Evolutionary conservation across 23 tunicate genomes (phyloP).

Genomic region (Trididemnum clinides): DNA sequence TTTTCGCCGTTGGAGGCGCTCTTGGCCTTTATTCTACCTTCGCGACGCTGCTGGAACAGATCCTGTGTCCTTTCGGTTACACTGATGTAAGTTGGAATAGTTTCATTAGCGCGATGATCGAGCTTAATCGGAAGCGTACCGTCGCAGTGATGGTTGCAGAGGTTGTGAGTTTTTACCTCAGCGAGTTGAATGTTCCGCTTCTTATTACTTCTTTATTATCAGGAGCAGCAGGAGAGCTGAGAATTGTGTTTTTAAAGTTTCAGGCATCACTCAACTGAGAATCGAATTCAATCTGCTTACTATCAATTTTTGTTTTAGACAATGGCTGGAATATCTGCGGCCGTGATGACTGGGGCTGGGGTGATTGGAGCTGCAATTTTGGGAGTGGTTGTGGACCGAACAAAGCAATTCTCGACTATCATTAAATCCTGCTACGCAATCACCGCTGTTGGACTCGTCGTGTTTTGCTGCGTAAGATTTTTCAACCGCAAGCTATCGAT

Average conservation of each 20-base stretch:
- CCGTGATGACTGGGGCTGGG: constrained; percentile 67
- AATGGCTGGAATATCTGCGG: constrained; percentile 67
- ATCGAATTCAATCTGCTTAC: no score
- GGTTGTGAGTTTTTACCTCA: no score
- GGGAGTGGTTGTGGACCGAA: constrained; percentile 54
- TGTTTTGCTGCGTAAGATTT: constrained; percentile 31
- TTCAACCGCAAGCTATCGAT: no score
- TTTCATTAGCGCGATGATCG: no score
- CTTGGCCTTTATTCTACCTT: constrained; percentile 82
- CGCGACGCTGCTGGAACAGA: constrained; percentile 78
- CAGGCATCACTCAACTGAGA: no score
- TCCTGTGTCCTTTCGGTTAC: constrained; percentile 89
- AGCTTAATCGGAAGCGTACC: no score
- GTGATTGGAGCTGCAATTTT: constrained; percentile 70
- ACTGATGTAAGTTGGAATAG: constrained; percentile 60
- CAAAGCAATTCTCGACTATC: constrained; percentile 62
- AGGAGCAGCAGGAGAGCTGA: no score
- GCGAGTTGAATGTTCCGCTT: no score
- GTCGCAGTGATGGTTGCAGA: no score
- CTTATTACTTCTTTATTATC: no score
- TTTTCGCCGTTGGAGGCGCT: constrained; percentile 69
- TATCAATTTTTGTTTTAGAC: constrained; percentile 44
- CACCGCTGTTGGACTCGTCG: constrained; percentile 39
- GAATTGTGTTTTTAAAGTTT: no score
- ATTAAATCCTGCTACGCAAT: constrained; percentile 50